phyloP scores from a whole-genome alignment of 2,113 vertebrate species.

The Hippocampus comes region DNA sequence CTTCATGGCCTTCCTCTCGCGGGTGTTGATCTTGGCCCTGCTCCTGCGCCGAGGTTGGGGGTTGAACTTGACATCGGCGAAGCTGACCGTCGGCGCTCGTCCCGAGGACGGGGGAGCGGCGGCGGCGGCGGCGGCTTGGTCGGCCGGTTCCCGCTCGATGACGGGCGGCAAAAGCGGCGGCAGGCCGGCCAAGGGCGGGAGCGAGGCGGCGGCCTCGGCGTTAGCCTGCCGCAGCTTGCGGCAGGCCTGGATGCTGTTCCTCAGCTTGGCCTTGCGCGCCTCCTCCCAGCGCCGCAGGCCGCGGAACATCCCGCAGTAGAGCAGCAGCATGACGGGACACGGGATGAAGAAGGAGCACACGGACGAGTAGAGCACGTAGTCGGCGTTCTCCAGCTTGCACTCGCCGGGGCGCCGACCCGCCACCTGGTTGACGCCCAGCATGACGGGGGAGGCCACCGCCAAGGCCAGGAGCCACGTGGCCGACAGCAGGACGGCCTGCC shows the following conservation, averaged over 20 bases:
- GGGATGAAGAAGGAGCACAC: constrained; percentile 96
- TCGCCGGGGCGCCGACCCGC: constrained; percentile 76
- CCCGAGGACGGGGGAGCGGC: constrained; percentile 21
- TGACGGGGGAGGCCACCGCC: constrained; percentile 87
- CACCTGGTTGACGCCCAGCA: constrained; percentile 88
- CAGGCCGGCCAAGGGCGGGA: constrained; percentile 51
- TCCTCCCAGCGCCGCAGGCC: constrained; percentile 86
- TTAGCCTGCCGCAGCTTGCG: constrained; percentile 65
- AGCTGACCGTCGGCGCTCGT: constrained; percentile 66
- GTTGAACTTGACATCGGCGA: constrained; percentile 67
- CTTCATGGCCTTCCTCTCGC: constrained; percentile 92
- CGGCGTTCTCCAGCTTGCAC: constrained; percentile 87
- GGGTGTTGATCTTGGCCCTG: constrained; percentile 81
- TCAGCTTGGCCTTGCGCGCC: constrained; percentile 79
- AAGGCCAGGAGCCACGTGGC: constrained; percentile 90
- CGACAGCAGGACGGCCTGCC: constrained; percentile 82
- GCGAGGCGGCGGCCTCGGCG: constrained; percentile 49
- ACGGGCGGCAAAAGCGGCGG: constrained; percentile 60
- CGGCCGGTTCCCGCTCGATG: constrained; percentile 44
- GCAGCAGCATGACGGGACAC: constrained; percentile 90
- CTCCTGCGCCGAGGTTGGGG: constrained; percentile 56
- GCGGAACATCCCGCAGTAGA: constrained; percentile 91
- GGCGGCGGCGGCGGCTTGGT: constrained; percentile 18
- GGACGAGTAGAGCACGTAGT: constrained; percentile 89
- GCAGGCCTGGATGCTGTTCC: constrained; percentile 70